Conservation (phyloP, 2,888 invertebrate genomes). For the Heteromurus nitidus region DNA sequence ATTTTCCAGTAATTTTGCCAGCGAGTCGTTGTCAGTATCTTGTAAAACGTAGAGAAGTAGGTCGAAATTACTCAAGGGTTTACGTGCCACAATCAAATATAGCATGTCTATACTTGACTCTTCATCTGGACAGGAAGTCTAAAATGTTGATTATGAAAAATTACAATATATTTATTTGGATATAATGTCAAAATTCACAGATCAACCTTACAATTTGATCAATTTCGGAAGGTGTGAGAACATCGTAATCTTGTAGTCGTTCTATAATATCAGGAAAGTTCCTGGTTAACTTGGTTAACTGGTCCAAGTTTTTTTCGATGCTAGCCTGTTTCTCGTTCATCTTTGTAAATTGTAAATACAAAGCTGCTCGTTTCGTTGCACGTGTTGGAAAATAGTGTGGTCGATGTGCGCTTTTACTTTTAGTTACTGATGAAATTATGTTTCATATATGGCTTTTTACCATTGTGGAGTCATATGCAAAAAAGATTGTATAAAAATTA, state of each 20-base stretch:
- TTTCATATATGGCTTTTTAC: too few species aligned
- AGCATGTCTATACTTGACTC: conserved; percentile 51
- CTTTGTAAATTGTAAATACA: too few species aligned
- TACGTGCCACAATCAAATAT: conserved; percentile 56
- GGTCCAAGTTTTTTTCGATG: conserved; percentile 43
- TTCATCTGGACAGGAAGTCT: conserved; percentile 57
- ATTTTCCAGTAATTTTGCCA: conserved; percentile 56
- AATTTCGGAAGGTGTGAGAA: conserved; percentile 45
- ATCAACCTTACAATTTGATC: conserved; percentile 50
- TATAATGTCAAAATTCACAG: background rate
- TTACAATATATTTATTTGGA: background rate
- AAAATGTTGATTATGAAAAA: conserved; percentile 4
- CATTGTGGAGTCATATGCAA: too few species aligned
- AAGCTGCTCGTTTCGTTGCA: too few species aligned
- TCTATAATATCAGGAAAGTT: conserved; percentile 55
- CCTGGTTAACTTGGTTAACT: conserved; percentile 51
- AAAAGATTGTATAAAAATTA: too few species aligned
- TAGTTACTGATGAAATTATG: too few species aligned
- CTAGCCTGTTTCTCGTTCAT: conserved; percentile 12
- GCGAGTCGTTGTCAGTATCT: conserved; percentile 61
- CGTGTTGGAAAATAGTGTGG: too few species aligned
- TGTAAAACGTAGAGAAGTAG: conserved; percentile 55
- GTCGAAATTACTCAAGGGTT: conserved; percentile 56
- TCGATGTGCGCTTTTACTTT: too few species aligned
- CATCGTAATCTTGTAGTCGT: conserved; percentile 51